Evolutionary conservation across 64 coral and sea anemone species (phyloP).

Genomic region (Anthopleura sola): DNA sequence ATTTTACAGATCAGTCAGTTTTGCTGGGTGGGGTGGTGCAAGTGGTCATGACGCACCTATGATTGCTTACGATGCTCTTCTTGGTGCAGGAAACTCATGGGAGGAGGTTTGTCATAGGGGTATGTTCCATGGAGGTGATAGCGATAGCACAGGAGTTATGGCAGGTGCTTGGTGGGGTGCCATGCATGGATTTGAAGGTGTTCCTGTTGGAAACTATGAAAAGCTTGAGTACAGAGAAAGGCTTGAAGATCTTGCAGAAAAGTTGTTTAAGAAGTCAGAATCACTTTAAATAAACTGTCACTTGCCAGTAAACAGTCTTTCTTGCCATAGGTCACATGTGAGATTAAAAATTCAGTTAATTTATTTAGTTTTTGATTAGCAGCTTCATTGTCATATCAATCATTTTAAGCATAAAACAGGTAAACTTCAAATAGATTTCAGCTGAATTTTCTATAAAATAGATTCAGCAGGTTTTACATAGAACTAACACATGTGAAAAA

Average conservation of each 20-base stretch:
- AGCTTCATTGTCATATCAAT: too few species aligned
- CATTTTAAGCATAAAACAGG: too few species aligned
- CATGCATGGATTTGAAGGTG: conserved; percentile 75
- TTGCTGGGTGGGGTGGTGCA: conserved; percentile 74
- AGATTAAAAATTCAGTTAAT: too few species aligned
- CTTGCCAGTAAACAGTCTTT: neutral
- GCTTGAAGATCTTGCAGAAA: conserved; percentile 73
- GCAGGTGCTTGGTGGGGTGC: conserved; percentile 95
- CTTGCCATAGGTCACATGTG: neutral
- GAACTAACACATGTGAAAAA: too few species aligned
- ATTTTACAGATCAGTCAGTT: conserved; percentile 92
- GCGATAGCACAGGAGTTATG: conserved; percentile 96
- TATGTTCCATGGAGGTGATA: conserved; percentile 96
- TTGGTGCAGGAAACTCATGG: conserved; percentile 76
- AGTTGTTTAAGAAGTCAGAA: conserved; percentile 52
- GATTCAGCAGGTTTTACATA: neutral
- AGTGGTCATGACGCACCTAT: conserved; percentile 98
- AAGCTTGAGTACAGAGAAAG: conserved; percentile 83
- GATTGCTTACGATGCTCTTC: conserved; percentile 97
- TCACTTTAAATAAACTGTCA: neutral
- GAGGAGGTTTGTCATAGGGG: conserved; percentile 80
- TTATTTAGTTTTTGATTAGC: too few species aligned
- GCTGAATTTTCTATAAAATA: neutral
- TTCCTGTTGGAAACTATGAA: conserved; percentile 67
- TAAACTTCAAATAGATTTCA: too few species aligned